Evolutionary conservation across 2,113 vertebrate genomes (phyloP), one percentile per base, ranked within the genome.

Genomic region (Oenanthe melanoleuca): DNA sequence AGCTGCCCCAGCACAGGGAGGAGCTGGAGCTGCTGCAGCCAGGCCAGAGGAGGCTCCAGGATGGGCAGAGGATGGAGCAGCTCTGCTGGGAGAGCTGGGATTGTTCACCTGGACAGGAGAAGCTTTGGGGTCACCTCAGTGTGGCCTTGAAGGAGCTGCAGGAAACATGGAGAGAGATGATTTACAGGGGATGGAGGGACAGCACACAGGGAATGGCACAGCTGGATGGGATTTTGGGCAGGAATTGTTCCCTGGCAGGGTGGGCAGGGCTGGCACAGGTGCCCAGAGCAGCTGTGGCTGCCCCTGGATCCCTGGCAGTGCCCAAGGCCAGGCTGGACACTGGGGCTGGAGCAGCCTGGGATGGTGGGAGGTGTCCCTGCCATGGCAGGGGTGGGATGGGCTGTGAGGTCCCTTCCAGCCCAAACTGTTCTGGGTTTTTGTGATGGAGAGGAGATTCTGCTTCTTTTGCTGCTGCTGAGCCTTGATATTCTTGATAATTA

Each of bases 321-420:
- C 0, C 60, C 60, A 33, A 17, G 52, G 60, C 45, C 77, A 53
- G 45, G 60, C 0, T 88, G 86, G 65, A 31, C 5, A 8, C 0
- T 40, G 15, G 38, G 38, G 52, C 0, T 88, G 7, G 75, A 61
- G 23, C 24, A 25, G 2, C 15, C 38, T 81, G 78, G 53, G 78
- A 28, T 1, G 2, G 53, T 74, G 78, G 61, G 0, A 81, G 45
- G 12, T 81, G 69, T 66, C 60, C 45, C 69, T 66, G 60, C 22
- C 22, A 4, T 59, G 60, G 19, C 12, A 9, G 52, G 14, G 14
- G 25, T 15, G 4, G 33, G 5, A 12, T 25, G 25, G 2, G 0
- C 14, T 61, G 47, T 40, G 1, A 40, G 28, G 20, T 67, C 24
- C 11, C 16, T 82, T 89, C 34, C n/a, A 7, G 26, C 11, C 29